Evolutionary conservation across 1,140 invertebrate genomes (phyloP).

Genomic region (Conus ventricosus): DNA sequence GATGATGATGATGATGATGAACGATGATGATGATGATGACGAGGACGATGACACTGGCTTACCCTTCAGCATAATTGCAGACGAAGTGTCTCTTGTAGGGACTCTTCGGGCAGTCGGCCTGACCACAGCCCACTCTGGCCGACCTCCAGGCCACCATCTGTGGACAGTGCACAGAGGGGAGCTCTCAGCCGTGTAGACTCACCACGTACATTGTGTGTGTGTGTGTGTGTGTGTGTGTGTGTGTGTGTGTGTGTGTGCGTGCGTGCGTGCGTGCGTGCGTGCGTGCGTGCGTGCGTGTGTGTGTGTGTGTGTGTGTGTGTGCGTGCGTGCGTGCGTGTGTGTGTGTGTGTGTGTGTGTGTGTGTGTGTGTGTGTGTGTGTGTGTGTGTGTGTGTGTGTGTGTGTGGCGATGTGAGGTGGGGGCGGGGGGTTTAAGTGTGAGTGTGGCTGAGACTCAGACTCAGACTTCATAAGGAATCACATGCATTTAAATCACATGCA

Average conservation of each 20-base stretch:
- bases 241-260: background rate
- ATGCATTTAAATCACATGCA: too few species aligned
- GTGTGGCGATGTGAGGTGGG: background rate
- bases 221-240: background rate
- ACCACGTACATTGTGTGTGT: background rate
- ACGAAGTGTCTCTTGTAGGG: slow-evolving; percentile 30
- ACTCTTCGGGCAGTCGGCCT: slow-evolving; percentile 23
- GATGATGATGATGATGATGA: too few species aligned
- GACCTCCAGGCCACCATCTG: slow-evolving; percentile 30
- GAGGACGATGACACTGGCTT: background rate
- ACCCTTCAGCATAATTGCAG: slow-evolving; percentile 38
- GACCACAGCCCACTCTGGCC: slow-evolving; percentile 32
- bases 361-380: background rate
- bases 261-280: background rate
- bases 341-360: background rate
- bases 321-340: too few species aligned
- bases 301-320: too few species aligned
- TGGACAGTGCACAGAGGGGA: background rate
- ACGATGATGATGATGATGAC: too few species aligned
- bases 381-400: background rate
- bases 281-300: too few species aligned
- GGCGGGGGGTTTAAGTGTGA: too few species aligned
- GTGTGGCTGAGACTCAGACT: too few species aligned
- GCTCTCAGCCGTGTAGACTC: background rate
- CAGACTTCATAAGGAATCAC: too few species aligned